Conservation (phyloP, 1,140 invertebrate genomes). For the Copidosoma floridanum region DNA sequence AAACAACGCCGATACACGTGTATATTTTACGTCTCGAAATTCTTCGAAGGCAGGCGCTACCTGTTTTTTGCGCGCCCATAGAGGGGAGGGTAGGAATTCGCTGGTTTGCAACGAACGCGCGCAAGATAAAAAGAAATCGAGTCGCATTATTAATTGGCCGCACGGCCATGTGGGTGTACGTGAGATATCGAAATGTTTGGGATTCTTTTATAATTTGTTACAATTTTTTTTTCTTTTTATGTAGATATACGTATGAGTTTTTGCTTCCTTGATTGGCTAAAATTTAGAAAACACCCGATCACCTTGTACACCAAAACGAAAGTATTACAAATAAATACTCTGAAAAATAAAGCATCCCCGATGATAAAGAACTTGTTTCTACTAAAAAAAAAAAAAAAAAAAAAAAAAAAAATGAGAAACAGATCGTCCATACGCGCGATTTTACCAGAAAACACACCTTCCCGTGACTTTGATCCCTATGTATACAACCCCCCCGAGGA, state of each 20-base stretch:
- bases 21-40: constrained; percentile 25
- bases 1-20: constrained; percentile 21
- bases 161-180: not conserved
- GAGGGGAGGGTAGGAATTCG: not conserved
- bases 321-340: not conserved
- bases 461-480: constrained; percentile 7
- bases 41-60: constrained; percentile 20
- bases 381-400: too few species aligned
- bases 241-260: too few species aligned
- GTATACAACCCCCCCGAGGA: too few species aligned
- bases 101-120: too few species aligned
- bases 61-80: constrained; percentile 12
- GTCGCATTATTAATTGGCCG: constrained; percentile 2
- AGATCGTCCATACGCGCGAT: not conserved
- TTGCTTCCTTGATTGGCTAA: too few species aligned
- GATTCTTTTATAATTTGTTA: not conserved
- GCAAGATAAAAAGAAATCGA: not conserved
- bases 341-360: too few species aligned
- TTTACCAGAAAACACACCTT: constrained; percentile 4
- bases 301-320: too few species aligned
- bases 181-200: constrained; percentile 4
- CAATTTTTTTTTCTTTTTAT: not conserved
- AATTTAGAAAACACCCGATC: too few species aligned
- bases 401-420: too few species aligned
- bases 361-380: too few species aligned